Base-by-base conservation (phyloP, 2,113 vertebrate species). In the Chascanopsetta lugubris region DNA sequence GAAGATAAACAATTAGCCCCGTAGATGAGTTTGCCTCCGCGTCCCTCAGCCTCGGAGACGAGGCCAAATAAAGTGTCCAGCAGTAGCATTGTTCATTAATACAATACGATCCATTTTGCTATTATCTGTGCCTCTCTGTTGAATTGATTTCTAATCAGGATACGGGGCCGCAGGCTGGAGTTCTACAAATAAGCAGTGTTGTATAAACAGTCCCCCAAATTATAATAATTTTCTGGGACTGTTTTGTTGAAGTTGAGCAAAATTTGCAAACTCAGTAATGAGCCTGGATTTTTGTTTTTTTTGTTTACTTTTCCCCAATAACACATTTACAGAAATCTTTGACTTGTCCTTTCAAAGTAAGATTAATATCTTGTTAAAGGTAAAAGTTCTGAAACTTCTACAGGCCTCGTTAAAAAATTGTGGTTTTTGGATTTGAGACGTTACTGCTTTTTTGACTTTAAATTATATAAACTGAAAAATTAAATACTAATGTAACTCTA, bases 1-100 rank as follows among this genome's bases (percentile, higher is more conserved):
- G 38, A 72, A 57, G 34, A 64, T 48, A 63, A 77, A 83, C 49
- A 78, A 77, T 71, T 71, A 64, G 38, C 56, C 24, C 36, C 21
- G 54, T 13, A 20, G 60, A 66, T 42, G 15, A 55, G 24, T 5
- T 74, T 59, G 36, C 64, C 42, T 56, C 46, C 47, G 64, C 36
- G 59, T 65, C 27, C 38, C 26, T 36, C 61, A 61, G 74, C 69
- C 32, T 65, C 1, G 6, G 61, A 46, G 56, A 68, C 24, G 34
- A 32, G 13, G 36, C 61, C 63, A 72, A 53, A n/a, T 53, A 38
- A 29, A 29, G 67, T 53, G 42, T 63, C 51, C 61, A 38, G 59
- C 32, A 13, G 27, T 9, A 12, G 36, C n/a, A n/a, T 8, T 11
- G 13, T 45, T 46, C 5, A 62, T 32, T 21, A 22, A 47, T 56